Evolutionary conservation across 2,797 vertebrate genomes (phyloP).

Genomic region (Telmatherina bonti): DNA sequence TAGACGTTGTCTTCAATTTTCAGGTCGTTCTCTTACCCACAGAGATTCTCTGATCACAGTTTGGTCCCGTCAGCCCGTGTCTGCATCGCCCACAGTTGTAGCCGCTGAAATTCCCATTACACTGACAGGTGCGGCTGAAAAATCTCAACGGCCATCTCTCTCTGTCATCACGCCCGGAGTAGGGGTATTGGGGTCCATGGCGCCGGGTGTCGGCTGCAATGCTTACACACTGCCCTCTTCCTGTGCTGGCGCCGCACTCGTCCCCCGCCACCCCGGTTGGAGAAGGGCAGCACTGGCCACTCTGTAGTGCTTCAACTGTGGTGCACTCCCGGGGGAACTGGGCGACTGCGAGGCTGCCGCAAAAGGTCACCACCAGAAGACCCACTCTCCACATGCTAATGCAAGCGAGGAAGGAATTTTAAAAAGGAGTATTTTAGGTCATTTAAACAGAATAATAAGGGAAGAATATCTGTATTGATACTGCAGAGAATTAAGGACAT

Average conservation of each 20-base stretch:
- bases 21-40: constrained; percentile 83
- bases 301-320: constrained; percentile 82
- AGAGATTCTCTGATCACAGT: constrained; percentile 86
- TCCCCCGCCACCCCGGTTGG: constrained; percentile 81
- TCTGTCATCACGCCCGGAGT: constrained; percentile 91
- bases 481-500: neutral
- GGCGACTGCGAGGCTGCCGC: constrained; percentile 65
- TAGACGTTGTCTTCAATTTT: constrained; percentile 7
- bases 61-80: constrained; percentile 87
- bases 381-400: constrained; percentile 68
- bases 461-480: neutral
- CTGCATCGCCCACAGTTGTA: constrained; percentile 89
- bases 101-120: constrained; percentile 90
- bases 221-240: constrained; percentile 87
- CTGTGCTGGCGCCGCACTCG: constrained; percentile 86
- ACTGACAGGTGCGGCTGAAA: constrained; percentile 93
- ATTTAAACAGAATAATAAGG: neutral
- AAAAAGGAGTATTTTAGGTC: neutral
- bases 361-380: constrained; percentile 66
- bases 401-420: neutral
- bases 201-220: constrained; percentile 84
- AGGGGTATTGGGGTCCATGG: constrained; percentile 92
- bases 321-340: constrained; percentile 93
- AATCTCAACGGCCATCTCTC: constrained; percentile 93
- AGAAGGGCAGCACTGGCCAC: constrained; percentile 91